phyloP scores from a whole-genome alignment of 2,888 invertebrate genomes.

The Hoplodrina ambigua region DNA sequence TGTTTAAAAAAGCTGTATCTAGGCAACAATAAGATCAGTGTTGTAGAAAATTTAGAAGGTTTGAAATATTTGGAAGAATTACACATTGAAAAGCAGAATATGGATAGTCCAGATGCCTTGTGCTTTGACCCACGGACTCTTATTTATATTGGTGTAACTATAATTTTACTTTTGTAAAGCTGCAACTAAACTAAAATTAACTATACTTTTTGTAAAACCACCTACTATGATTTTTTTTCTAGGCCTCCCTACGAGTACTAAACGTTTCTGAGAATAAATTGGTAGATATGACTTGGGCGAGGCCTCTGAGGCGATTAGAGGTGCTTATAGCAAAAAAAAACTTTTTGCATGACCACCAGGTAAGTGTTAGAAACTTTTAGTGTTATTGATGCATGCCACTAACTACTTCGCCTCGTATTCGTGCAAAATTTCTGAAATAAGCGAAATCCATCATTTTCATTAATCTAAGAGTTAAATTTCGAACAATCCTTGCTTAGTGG shows the following conservation, averaged over 20 bases:
- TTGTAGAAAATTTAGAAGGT: conserved; percentile 92
- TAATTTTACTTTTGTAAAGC: background rate
- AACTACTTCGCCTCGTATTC: too few species aligned
- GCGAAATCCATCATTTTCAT: too few species aligned
- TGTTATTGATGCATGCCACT: background rate
- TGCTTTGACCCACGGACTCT: conserved; percentile 93
- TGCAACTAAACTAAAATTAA: background rate
- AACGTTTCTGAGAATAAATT: conserved; percentile 92
- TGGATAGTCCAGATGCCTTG: conserved; percentile 89
- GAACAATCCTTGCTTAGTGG: too few species aligned
- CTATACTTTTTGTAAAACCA: too few species aligned
- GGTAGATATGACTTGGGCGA: conserved; percentile 87
- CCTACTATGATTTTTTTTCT: conserved; percentile 61
- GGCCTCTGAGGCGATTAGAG: conserved; percentile 87
- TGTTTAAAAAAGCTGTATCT: conserved; percentile 95
- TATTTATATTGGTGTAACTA: conserved; percentile 89
- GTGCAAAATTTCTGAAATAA: too few species aligned
- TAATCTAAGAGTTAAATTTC: too few species aligned
- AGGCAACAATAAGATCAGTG: conserved; percentile 92
- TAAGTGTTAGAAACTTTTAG: conserved; percentile 46
- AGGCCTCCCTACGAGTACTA: conserved; percentile 90
- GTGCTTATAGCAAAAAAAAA: conserved; percentile 91
- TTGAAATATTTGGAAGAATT: conserved; percentile 91
- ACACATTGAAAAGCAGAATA: conserved; percentile 92
- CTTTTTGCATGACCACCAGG: conserved; percentile 88